Evolutionary conservation across 2,797 vertebrate species (phyloP), one percentile per base, ranked within the genome.

Genomic region (Micropoecilia bifurca): DNA sequence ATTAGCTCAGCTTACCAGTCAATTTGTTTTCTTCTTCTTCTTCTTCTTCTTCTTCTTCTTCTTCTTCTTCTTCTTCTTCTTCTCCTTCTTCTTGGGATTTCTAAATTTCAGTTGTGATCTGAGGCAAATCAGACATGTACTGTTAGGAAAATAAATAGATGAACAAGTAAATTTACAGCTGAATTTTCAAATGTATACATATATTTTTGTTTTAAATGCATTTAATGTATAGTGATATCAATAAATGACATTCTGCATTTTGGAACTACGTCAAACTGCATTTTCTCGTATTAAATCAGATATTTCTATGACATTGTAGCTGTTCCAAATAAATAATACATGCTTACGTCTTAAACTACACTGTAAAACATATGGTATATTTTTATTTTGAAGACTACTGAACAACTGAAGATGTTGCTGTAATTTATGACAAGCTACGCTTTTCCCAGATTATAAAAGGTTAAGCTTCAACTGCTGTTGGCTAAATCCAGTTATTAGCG

Each of bases 401-500:
- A 61, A 50, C 71, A 77, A 77, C 18, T 74, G 39, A 30, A 47
- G 25, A 45, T 39, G 33, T 76, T 69, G 48, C 20, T 6, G 2
- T 0, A 10, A 3, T 30, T 6, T 6, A 55, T 43, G 20, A 68
- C 45, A 12, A 77, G 74, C 57, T 57, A 25, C 69, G 73, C 39
- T 55, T 79, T 75, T 79, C 72, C 20, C 33, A 50, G 57, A 77
- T 80, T 53, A 78, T 74, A 87, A 20, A 80, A 71, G 69, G 74
- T 77, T 73, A 69, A 80, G 71, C 76, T 78, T 50, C 16, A 80
- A 80, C 48, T 77, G 74, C 80, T 85, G 79, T 76, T 36, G 63
- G 80, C 79, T 81, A 79, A 85, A 89, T 88, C 77, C 75, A 74
- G 78, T 66, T 76, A 59, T 83, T 68, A 83, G 87, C 57, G 12